Evolutionary conservation across 1,140 invertebrate species (phyloP), one percentile per base, ranked within the genome.

Genomic region (Medauroidea extradentata): DNA sequence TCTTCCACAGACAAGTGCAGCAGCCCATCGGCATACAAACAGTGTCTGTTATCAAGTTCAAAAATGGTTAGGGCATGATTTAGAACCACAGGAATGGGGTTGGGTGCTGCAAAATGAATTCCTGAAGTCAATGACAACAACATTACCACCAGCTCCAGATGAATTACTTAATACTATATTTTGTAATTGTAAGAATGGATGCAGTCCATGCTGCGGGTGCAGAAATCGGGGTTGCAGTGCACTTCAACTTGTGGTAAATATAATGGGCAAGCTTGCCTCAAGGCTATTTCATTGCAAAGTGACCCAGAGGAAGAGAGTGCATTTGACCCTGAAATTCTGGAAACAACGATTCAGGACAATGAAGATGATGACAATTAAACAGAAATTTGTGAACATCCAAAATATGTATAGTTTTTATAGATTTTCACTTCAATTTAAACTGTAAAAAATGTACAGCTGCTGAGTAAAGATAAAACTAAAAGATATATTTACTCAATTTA

Each of bases 21-120:
- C 51, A 44, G 34, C 59, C 16, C 13, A 16, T 7, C 44, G 63
- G 25, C 67, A 68, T 46, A 19, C 49, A n/a, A 69, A 71, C 52
- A 64, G 73, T 60, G 71, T 75, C 7, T 75, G 74, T 53, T 74
- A 72, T 52, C 69, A 76, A 60, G 60, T 77, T 65, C 71, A 75
- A 68, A 68, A 63, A 43, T 75, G 74, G 72, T 58, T 72, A 67
- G 70, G 70, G 29, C 29, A 34, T 34, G 53, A 74, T 49, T 63
- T 74, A 58, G 60, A 71, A 63, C 72, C 73, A 43, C 61, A 71
- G 63, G 63, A 66, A 62, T 76, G 71, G 70, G 69, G 67, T 39
- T 75, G 69, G 73, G 63, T 56, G 57, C 39, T 68, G 48, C 59
- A 58, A 63, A 65, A 71, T 60, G 58, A 64, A 60, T 62, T 71